phyloP scores from a whole-genome alignment of 1,140 invertebrate genomes.

The Macrosteles quadrilineatus region DNA sequence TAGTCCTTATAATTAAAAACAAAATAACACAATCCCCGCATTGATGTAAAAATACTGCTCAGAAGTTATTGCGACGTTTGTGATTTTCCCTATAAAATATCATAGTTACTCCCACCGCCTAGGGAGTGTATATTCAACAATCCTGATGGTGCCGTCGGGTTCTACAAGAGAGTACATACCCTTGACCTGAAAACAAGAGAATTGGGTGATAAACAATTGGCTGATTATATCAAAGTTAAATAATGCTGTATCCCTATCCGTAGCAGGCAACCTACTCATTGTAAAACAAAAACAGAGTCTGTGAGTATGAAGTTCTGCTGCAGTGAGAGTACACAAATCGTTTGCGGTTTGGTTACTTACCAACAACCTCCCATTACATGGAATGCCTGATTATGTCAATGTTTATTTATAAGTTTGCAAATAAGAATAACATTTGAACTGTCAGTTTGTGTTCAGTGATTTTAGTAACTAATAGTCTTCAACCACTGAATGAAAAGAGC shows the following conservation, averaged over 20 bases:
- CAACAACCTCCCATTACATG: too few species aligned
- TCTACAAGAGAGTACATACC: slow-evolving; percentile 41
- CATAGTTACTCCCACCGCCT: too few species aligned
- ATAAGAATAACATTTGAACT: too few species aligned
- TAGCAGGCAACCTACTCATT: too few species aligned
- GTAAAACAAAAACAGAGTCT: too few species aligned
- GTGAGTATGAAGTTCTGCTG: not conserved
- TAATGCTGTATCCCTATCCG: too few species aligned
- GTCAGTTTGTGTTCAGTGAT: too few species aligned
- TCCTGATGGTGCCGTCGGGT: slow-evolving; percentile 43
- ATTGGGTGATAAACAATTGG: not conserved
- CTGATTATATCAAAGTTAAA: not conserved
- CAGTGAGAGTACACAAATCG: not conserved
- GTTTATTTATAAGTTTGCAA: not conserved
- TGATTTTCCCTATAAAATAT: too few species aligned
- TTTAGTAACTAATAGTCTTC: too few species aligned
- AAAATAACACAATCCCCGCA: too few species aligned
- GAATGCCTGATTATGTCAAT: not conserved
- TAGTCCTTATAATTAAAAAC: too few species aligned
- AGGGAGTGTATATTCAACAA: slow-evolving; percentile 45
- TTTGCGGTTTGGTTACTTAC: not conserved
- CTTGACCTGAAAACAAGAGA: slow-evolving; percentile 20
- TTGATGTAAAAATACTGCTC: not conserved
- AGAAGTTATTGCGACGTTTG: not conserved
- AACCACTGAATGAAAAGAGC: not conserved